phyloP scores from a whole-genome alignment of 1,140 invertebrate species.

The Palaemon carinicauda region DNA sequence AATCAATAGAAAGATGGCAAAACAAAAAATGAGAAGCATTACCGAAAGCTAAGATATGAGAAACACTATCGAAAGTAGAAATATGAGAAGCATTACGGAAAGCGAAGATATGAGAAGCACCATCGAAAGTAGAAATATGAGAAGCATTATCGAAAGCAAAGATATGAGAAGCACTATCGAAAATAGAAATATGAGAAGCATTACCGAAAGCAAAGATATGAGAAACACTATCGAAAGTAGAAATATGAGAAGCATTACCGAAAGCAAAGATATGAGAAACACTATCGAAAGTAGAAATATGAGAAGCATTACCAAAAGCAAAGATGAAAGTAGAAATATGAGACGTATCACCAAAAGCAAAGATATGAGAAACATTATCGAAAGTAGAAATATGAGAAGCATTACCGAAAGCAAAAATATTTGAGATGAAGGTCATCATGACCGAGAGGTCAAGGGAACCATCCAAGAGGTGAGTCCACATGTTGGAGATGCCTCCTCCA shows the following conservation, averaged over 20 bases:
- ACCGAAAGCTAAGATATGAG: no score
- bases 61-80: no score
- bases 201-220: no score
- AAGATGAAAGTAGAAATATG: no score
- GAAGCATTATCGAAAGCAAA: constrained; percentile 68
- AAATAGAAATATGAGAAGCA: constrained; percentile 65
- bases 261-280: no score
- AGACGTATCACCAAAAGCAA: background rate
- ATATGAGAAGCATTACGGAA: background rate
- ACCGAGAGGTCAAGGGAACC: constrained; percentile 91
- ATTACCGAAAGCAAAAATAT: constrained; percentile 68
- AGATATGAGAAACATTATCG: background rate
- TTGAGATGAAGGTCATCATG: constrained; percentile 71
- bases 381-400: constrained; percentile 15
- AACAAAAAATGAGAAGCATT: no score
- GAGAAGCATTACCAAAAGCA: background rate
- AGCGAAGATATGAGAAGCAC: background rate
- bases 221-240: no score
- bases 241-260: no score
- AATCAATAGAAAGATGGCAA: no score
- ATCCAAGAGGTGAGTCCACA: constrained; percentile 87
- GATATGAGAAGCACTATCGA: constrained; percentile 79
- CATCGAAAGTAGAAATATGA: no score
- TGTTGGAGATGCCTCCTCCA: constrained; percentile 93
- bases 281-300: no score